Evolutionary conservation across 2,888 invertebrate genomes (phyloP).

Genomic region (Orthonevra nobilis): DNA sequence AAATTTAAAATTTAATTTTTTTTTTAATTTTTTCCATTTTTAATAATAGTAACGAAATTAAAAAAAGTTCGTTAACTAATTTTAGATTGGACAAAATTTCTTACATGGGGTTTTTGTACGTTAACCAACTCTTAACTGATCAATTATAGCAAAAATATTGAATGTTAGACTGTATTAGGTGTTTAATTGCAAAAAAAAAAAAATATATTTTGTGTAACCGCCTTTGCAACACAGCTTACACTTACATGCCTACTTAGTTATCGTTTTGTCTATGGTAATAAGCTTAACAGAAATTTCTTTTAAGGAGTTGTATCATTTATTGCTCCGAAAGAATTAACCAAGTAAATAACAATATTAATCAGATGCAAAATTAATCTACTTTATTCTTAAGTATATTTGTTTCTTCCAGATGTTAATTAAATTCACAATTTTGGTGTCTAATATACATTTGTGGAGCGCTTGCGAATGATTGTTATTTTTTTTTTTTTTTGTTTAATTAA

Average conservation of each 20-base stretch:
- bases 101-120: too few species aligned
- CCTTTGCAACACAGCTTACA: constrained; percentile 73
- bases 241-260: constrained; percentile 32
- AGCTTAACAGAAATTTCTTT: constrained; percentile 9
- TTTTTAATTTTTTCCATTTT: too few species aligned
- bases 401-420: not conserved
- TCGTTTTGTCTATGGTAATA: constrained; percentile 2
- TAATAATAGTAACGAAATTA: too few species aligned
- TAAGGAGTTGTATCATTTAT: constrained; percentile 15
- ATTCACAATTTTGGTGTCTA: not conserved
- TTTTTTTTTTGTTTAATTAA: too few species aligned
- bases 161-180: too few species aligned
- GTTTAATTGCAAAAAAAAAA: too few species aligned
- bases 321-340: constrained; percentile 11
- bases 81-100: too few species aligned
- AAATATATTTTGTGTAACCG: too few species aligned
- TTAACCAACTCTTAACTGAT: too few species aligned
- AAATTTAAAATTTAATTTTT: too few species aligned
- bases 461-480: constrained; percentile 13
- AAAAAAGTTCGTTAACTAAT: too few species aligned
- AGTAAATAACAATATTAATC: constrained; percentile 14
- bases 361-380: constrained; percentile 6
- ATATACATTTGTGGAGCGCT: not conserved
- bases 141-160: too few species aligned
- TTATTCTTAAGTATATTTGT: constrained; percentile 5